Evolutionary conservation across 2,888 invertebrate species (phyloP).

Genomic region (Salticus scenicus): DNA sequence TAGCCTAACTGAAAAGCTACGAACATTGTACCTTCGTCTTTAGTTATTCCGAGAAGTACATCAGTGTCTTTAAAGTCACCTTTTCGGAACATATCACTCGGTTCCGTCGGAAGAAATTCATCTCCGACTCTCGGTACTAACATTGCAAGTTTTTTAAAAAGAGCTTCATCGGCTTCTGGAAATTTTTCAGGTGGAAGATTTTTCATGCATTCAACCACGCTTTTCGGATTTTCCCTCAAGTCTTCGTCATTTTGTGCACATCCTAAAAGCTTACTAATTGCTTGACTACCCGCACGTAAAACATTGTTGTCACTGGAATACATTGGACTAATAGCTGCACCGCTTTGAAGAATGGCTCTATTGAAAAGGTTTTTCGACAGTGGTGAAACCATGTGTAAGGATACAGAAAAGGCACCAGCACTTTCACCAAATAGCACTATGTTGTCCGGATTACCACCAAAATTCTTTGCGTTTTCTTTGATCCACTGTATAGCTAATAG

Average conservation of each 20-base stretch:
- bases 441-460: constrained; percentile 73
- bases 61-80: constrained; percentile 42
- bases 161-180: constrained; percentile 45
- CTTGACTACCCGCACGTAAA: not conserved
- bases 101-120: constrained; percentile 46
- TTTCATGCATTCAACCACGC: too few species aligned
- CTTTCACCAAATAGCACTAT: constrained; percentile 74
- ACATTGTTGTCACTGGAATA: not conserved
- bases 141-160: constrained; percentile 70
- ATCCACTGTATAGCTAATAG: constrained; percentile 74
- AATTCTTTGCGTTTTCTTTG: constrained; percentile 71
- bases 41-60: constrained; percentile 42
- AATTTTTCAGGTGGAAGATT: too few species aligned
- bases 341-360: too few species aligned
- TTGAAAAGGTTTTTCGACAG: constrained; percentile 70
- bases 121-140: too few species aligned
- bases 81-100: constrained; percentile 17
- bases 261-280: constrained; percentile 17
- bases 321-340: constrained; percentile 5
- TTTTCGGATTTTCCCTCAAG: not conserved
- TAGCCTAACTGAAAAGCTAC: not conserved
- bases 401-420: constrained; percentile 73
- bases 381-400: constrained; percentile 66
- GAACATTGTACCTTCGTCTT: constrained; percentile 57
- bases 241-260: constrained; percentile 26